Evolutionary conservation across 1,140 invertebrate genomes (phyloP).

Genomic region (Oscheius sp.): DNA sequence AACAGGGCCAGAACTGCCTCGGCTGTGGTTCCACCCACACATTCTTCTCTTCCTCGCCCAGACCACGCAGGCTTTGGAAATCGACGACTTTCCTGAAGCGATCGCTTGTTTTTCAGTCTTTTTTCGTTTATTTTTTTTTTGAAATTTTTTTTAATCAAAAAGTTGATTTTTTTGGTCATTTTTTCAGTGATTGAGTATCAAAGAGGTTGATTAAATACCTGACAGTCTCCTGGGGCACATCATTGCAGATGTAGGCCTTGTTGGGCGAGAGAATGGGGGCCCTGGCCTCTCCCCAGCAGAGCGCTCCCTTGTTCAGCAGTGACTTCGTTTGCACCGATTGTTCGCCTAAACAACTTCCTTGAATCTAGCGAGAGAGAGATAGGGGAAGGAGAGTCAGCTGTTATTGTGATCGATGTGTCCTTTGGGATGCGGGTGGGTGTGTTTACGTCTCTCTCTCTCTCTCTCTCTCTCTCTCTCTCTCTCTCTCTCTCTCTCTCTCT

Average conservation of each 20-base stretch:
- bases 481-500: too few relatives aligned
- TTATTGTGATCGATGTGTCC: not conserved
- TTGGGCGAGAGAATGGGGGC: conserved; percentile 1
- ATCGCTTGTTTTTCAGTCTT: not conserved
- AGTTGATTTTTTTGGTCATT: too few relatives aligned
- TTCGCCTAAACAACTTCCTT: conserved; percentile 27
- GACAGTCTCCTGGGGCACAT: conserved; percentile 4
- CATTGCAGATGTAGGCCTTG: conserved; percentile 12
- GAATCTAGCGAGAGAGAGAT: too few relatives aligned
- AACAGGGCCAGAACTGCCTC: conserved; percentile 15
- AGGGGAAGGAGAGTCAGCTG: not conserved
- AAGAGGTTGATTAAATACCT: not conserved
- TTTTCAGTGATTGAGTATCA: too few relatives aligned
- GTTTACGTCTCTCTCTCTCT: too few relatives aligned
- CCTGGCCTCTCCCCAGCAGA: conserved; percentile 34
- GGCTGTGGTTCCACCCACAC: conserved; percentile 2
- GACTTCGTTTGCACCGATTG: conserved; percentile 33
- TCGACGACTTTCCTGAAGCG: not conserved
- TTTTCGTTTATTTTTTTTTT: too few relatives aligned
- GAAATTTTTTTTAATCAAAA: too few relatives aligned
- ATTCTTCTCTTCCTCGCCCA: conserved; percentile 7
- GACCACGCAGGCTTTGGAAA: conserved; percentile 7
- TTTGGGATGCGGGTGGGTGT: too few relatives aligned
- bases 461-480: too few relatives aligned
- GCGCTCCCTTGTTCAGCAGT: conserved; percentile 33